These are phyloP conservation scores for Saccopteryx bilineata DNA, from an alignment of 2,113 vertebrate genomes.

Conservation along the genomic window DNA sequence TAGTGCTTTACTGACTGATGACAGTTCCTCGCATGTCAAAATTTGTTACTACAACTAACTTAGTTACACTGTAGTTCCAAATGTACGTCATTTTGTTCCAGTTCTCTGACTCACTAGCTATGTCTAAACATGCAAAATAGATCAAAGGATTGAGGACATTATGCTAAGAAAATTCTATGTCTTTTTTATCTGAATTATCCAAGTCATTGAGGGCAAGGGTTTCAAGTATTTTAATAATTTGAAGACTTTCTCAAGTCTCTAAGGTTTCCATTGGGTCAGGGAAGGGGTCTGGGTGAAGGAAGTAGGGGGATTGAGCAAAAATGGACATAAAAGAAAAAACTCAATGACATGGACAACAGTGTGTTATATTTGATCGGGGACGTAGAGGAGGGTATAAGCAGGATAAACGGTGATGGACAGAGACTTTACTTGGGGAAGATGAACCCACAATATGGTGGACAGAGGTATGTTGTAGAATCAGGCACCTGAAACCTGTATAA, in stretches of 20 bases:
- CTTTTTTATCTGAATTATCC: conserved; percentile 51
- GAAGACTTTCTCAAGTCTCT: conserved; percentile 24
- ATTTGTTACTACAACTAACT: conserved; percentile 25
- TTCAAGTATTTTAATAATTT: conserved; percentile 40
- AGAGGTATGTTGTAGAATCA: too few relatives aligned
- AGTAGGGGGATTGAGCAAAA: too few relatives aligned
- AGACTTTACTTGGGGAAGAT: too few relatives aligned
- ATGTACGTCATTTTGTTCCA: conserved; percentile 7
- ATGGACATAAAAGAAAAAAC: too few relatives aligned
- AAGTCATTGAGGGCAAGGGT: conserved; percentile 4
- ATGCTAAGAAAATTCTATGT: not conserved
- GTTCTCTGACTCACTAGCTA: conserved; percentile 7
- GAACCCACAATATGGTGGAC: too few relatives aligned
- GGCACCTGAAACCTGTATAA: too few relatives aligned
- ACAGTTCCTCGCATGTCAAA: conserved; percentile 35
- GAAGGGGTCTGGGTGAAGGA: too few relatives aligned
- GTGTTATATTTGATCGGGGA: too few relatives aligned
- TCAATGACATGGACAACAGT: too few relatives aligned
- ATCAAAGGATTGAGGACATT: conserved; percentile 16
- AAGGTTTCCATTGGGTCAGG: not conserved
- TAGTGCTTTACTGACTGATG: not conserved
- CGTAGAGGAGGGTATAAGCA: too few relatives aligned
- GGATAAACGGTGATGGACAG: too few relatives aligned
- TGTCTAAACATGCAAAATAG: conserved; percentile 35
- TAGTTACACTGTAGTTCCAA: conserved; percentile 27